phyloP scores from a whole-genome alignment of 2,888 invertebrate species.

The Cheilosia scutellata region DNA sequence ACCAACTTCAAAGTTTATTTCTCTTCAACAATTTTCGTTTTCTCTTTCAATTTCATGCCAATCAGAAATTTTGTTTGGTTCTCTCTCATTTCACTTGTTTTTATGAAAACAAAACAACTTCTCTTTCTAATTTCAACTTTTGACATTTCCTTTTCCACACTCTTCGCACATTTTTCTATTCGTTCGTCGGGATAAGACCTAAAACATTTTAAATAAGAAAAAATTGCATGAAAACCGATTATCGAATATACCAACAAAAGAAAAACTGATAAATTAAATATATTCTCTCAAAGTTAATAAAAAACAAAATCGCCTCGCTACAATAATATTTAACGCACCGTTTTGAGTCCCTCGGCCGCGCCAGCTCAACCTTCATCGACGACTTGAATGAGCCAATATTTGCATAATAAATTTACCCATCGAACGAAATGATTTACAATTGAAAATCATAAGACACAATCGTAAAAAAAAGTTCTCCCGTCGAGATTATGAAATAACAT shows the following conservation, averaged over 20 bases:
- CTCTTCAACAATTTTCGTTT: background rate
- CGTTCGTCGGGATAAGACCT: constrained; percentile 45
- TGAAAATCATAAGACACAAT: constrained; percentile 64
- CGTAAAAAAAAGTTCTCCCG: constrained; percentile 30
- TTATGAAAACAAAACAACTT: constrained; percentile 62
- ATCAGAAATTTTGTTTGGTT: constrained; percentile 55
- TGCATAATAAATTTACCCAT: constrained; percentile 72
- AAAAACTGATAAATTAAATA: constrained; percentile 14
- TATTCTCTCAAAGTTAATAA: background rate
- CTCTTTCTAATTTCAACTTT: constrained; percentile 58
- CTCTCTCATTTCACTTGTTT: constrained; percentile 53
- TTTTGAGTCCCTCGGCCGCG: constrained; percentile 14
- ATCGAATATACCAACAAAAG: constrained; percentile 6
- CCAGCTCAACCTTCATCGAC: constrained; percentile 19
- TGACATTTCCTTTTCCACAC: constrained; percentile 62
- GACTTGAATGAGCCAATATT: constrained; percentile 57
- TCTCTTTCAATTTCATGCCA: constrained; percentile 13
- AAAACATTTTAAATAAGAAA: constrained; percentile 47
- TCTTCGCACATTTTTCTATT: constrained; percentile 67
- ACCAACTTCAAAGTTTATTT: constrained; percentile 38
- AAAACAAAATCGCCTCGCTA: background rate
- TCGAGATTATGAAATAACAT: constrained; percentile 53
- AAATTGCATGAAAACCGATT: constrained; percentile 48
- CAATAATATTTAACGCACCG: background rate
- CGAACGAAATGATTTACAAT: constrained; percentile 54